These are phyloP conservation scores for Prorops nasuta DNA, from an alignment of 1,140 invertebrate species.

Conservation along the genomic window DNA sequence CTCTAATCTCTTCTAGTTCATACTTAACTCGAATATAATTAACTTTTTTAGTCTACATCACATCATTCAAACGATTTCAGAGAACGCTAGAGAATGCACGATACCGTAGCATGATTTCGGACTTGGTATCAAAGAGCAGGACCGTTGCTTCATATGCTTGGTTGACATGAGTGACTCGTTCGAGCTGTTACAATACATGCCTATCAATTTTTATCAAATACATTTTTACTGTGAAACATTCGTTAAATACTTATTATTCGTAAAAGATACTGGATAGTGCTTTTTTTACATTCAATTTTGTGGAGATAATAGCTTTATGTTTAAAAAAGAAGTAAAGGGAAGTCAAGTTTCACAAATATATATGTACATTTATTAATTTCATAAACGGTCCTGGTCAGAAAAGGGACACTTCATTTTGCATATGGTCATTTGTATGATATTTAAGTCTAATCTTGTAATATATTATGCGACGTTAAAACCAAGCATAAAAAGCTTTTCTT, in stretches of 20 bases:
- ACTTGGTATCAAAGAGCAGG: slow-evolving; percentile 17
- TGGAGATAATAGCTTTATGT: no score
- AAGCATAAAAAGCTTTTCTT: no score
- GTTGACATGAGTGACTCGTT: slow-evolving; percentile 17
- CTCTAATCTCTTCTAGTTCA: slow-evolving; percentile 19
- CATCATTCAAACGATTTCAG: slow-evolving; percentile 16
- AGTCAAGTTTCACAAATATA: no score
- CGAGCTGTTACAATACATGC: no score
- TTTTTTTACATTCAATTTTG: no score
- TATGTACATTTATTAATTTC: slow-evolving; percentile 22
- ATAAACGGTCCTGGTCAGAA: slow-evolving; percentile 28
- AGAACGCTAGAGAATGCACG: slow-evolving; percentile 44
- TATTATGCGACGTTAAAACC: slow-evolving; percentile 14
- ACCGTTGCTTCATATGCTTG: slow-evolving; percentile 20
- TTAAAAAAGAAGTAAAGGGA: no score
- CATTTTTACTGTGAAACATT: background rate
- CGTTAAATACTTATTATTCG: background rate
- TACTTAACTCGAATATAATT: slow-evolving; percentile 18
- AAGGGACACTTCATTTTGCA: slow-evolving; percentile 23
- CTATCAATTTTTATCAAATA: background rate
- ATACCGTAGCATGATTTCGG: slow-evolving; percentile 39
- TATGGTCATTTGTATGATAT: slow-evolving; percentile 11
- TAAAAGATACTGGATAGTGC: no score
- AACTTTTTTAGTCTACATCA: slow-evolving; percentile 11
- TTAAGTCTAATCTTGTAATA: slow-evolving; percentile 12